A percentile compares a stretch with the other conserved stretches of the same genome.
These are phyloP conservation scores for Athalia cordata DNA, from an alignment of 2,888 invertebrate species.

Conservation along the genomic window DNA sequence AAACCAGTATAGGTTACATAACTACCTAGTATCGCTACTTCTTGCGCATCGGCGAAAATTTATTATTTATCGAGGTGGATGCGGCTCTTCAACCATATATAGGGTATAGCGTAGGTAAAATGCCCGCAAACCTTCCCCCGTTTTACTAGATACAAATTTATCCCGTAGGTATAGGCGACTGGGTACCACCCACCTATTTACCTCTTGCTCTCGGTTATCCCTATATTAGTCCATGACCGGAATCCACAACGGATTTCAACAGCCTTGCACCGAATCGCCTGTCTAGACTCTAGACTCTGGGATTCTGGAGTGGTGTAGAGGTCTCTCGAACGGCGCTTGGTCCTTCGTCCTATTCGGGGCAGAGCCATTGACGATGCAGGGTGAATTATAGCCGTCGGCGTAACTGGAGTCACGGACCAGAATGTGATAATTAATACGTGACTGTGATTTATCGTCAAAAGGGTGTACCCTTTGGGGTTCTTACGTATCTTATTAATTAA, in stretches of 20 bases:
- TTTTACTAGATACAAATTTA: background rate
- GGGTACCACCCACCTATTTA: constrained; percentile 14
- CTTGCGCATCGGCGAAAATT: background rate
- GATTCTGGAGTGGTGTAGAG: background rate
- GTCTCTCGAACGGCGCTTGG: constrained; percentile 17
- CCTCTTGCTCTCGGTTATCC: constrained; percentile 20
- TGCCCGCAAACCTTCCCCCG: too few species aligned
- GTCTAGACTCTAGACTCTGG: constrained; percentile 1
- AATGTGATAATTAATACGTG: constrained; percentile 44
- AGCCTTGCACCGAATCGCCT: background rate
- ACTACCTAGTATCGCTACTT: background rate
- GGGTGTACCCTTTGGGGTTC: constrained; percentile 39
- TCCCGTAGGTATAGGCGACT: background rate
- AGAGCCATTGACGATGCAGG: constrained; percentile 39
- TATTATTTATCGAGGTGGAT: background rate
- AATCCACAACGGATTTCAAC: constrained; percentile 20
- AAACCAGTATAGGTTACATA: background rate
- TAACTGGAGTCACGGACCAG: constrained; percentile 40
- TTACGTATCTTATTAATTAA: constrained; percentile 41
- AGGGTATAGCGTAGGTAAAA: background rate
- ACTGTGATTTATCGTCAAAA: constrained; percentile 38
- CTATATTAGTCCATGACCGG: background rate
- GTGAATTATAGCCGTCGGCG: constrained; percentile 38
- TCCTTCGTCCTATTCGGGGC: constrained; percentile 36
- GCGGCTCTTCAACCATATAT: background rate